Evolutionary conservation across 2,113 vertebrate genomes (phyloP).

Genomic region (Macquaria australasica): DNA sequence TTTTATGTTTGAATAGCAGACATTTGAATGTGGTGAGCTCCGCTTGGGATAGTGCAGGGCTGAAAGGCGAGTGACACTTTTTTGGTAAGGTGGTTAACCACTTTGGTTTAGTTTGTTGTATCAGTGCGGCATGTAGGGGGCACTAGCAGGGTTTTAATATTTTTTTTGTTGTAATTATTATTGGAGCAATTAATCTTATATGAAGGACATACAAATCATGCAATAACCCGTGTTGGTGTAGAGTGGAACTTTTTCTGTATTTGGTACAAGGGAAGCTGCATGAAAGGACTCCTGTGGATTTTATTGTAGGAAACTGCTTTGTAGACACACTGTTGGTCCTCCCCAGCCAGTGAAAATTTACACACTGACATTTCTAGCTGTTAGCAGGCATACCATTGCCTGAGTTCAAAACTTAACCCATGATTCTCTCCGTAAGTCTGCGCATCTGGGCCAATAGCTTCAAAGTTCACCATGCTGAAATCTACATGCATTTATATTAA

Average conservation of each 20-base stretch:
- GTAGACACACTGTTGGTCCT: conserved; percentile 2
- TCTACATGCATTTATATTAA: not conserved
- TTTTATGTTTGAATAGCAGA: conserved; percentile 3
- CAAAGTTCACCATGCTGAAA: not conserved
- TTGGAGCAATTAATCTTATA: not conserved
- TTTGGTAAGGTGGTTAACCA: not conserved
- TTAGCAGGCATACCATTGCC: not conserved
- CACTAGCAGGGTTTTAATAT: not conserved
- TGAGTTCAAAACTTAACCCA: conserved; percentile 6
- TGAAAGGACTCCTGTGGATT: conserved; percentile 25
- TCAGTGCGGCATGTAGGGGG: not conserved
- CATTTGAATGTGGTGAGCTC: not conserved
- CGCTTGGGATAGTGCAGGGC: not conserved
- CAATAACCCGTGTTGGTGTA: not conserved
- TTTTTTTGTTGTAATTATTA: not conserved
- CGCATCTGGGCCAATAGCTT: conserved; percentile 9
- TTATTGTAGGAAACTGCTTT: conserved; percentile 33
- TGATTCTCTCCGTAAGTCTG: not conserved
- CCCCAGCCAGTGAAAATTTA: conserved; percentile 7
- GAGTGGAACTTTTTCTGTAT: not conserved
- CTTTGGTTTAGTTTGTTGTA: not conserved
- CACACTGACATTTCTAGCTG: not conserved
- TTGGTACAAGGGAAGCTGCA: not conserved
- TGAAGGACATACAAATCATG: not conserved
- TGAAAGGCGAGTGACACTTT: not conserved